Conservation (phyloP, 2,797 vertebrate genomes). For the Periparus ater region DNA sequence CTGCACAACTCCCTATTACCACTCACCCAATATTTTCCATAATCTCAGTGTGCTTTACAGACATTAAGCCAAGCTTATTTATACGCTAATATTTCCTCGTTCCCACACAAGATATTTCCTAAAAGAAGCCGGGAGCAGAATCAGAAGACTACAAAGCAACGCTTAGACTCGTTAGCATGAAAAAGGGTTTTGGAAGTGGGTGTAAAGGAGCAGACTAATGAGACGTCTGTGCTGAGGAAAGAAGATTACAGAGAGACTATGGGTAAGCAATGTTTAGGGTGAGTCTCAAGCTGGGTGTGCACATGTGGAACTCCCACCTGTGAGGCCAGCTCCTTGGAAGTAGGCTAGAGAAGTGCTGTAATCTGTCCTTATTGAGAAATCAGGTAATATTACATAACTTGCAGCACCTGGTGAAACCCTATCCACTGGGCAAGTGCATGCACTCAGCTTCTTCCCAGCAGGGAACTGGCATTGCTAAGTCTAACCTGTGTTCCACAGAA, state of each 20-base stretch:
- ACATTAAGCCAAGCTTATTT: slow-evolving; percentile 60
- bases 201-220: slow-evolving; percentile 64
- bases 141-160: slow-evolving; percentile 64
- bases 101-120: slow-evolving; percentile 64
- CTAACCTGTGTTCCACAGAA: not conserved
- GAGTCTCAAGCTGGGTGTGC: slow-evolving; percentile 56
- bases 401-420: slow-evolving; percentile 49
- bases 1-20: slow-evolving; percentile 36
- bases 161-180: slow-evolving; percentile 64
- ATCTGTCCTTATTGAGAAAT: slow-evolving; percentile 55
- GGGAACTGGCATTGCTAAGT: not conserved
- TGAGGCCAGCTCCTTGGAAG: slow-evolving; percentile 50
- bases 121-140: slow-evolving; percentile 58
- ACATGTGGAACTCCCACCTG: slow-evolving; percentile 52
- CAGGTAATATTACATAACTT: slow-evolving; percentile 48
- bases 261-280: slow-evolving; percentile 51
- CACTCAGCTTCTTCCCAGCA: slow-evolving; percentile 23
- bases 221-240: slow-evolving; percentile 49
- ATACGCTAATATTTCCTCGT: slow-evolving; percentile 56
- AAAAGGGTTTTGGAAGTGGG: slow-evolving; percentile 63
- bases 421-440: slow-evolving; percentile 5
- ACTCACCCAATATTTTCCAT: slow-evolving; percentile 51
- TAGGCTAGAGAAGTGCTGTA: slow-evolving; percentile 51
- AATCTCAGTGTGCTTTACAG: slow-evolving; percentile 53
- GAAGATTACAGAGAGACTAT: slow-evolving; percentile 57